Evolutionary conservation across 2,113 vertebrate species (phyloP).

Genomic region (Petrocephalus microphthalmus): DNA sequence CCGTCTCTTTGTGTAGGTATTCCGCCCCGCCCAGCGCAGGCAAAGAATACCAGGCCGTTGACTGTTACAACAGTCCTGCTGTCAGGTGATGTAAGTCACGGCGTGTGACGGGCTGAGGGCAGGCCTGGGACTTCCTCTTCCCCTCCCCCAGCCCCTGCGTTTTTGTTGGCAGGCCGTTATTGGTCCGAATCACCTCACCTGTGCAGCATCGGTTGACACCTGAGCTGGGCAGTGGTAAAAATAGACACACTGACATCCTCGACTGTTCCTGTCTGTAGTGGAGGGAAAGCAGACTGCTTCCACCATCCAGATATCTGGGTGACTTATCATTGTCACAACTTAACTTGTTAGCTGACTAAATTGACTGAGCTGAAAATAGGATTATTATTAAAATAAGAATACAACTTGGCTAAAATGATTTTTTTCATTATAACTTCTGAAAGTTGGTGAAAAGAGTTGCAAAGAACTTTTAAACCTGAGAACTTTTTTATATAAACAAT

Average conservation of each 20-base stretch:
- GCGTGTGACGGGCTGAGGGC: background rate
- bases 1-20: constrained; percentile 19
- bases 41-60: constrained; percentile 27
- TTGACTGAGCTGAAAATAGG: background rate
- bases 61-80: constrained; percentile 19
- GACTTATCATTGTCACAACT: background rate
- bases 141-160: constrained; percentile 20
- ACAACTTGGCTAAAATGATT: background rate
- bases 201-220: constrained; percentile 32
- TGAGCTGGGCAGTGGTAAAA: constrained; percentile 40
- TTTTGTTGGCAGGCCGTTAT: constrained; percentile 23
- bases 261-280: background rate
- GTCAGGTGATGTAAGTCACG: constrained; percentile 7
- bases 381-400: background rate
- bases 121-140: constrained; percentile 10
- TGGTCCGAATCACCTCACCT: constrained; percentile 31
- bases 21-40: constrained; percentile 29
- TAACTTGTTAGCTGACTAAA: background rate
- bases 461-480: background rate
- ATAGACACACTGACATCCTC: constrained; percentile 16
- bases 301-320: background rate
- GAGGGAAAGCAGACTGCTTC: background rate
- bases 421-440: background rate
- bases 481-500: background rate
- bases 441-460: background rate